A percentile compares a stretch with the other conserved stretches of the same genome.
phyloP scores from a whole-genome alignment of 1,140 invertebrate species.

The Drusus annulatus region DNA sequence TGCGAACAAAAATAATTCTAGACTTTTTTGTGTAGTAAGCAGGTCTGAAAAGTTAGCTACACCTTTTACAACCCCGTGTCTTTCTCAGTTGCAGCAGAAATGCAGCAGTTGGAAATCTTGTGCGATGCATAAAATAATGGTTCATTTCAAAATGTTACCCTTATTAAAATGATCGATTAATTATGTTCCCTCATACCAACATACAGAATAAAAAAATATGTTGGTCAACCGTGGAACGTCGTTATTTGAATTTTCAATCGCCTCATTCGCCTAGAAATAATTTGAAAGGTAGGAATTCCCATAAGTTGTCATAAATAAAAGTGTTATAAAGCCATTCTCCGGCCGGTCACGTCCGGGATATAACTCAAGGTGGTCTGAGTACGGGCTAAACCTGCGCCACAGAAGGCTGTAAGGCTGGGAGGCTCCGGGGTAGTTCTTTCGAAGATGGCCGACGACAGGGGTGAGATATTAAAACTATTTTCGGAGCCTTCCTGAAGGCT shows the following conservation, averaged over 20 bases:
- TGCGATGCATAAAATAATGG: too few species aligned
- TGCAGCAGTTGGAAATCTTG: too few species aligned
- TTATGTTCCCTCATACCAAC: neutral
- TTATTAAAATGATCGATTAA: neutral
- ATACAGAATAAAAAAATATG: neutral
- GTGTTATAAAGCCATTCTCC: conserved; percentile 12
- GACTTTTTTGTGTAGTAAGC: too few species aligned
- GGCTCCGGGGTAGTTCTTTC: neutral
- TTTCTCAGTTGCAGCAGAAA: too few species aligned
- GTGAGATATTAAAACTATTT: conserved; percentile 43
- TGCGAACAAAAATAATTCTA: too few species aligned
- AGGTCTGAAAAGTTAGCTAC: too few species aligned
- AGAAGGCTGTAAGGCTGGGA: neutral
- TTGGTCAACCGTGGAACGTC: neutral
- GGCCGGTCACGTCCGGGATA: conserved; percentile 7
- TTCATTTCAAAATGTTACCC: too few species aligned
- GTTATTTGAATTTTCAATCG: neutral
- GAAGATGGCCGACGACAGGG: conserved; percentile 11
- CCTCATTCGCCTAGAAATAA: neutral
- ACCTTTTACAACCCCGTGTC: too few species aligned
- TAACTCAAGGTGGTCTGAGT: conserved; percentile 20
- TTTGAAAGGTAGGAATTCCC: conserved; percentile 20
- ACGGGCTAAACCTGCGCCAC: neutral
- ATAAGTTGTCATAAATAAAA: conserved; percentile 42
- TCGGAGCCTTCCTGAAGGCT: neutral